These are phyloP conservation scores for Suillia variegata DNA, from an alignment of 2,888 invertebrate species.

Conservation along the genomic window DNA sequence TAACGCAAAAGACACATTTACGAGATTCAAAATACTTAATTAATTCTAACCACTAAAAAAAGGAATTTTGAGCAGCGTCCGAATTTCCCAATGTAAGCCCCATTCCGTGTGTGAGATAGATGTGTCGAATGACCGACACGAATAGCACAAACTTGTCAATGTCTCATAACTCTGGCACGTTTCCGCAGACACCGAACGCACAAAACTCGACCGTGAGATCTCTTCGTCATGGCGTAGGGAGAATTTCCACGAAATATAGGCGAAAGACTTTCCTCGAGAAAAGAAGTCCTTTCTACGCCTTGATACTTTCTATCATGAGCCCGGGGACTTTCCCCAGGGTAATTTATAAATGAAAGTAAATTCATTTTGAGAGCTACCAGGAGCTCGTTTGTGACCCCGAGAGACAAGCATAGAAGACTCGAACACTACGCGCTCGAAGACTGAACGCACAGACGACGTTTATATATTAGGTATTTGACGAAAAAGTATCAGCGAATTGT, in stretches of 20 bases:
- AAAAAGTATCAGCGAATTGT: conserved; percentile 46
- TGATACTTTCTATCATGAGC: conserved; percentile 61
- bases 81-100: conserved; percentile 55
- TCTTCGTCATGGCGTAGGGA: conserved; percentile 49
- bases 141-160: conserved; percentile 53
- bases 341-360: too few species aligned
- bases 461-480: conserved; percentile 14
- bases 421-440: conserved; percentile 23
- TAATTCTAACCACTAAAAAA: conserved; percentile 22
- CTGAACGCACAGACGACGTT: not conserved
- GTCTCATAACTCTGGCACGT: conserved; percentile 58
- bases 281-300: conserved; percentile 46
- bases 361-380: conserved; percentile 48
- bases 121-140: too few species aligned
- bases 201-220: conserved; percentile 41
- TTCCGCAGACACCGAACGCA: conserved; percentile 55
- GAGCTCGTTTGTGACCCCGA: conserved; percentile 61
- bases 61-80: conserved; percentile 31
- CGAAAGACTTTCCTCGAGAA: conserved; percentile 25
- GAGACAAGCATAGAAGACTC: conserved; percentile 59
- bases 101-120: conserved; percentile 50
- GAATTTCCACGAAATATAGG: conserved; percentile 58
- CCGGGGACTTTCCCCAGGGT: conserved; percentile 63
- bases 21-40: not conserved
- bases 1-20: not conserved